Base-by-base conservation (phyloP, 2,113 vertebrate genomes). In the Petrocephalus zakoni region DNA sequence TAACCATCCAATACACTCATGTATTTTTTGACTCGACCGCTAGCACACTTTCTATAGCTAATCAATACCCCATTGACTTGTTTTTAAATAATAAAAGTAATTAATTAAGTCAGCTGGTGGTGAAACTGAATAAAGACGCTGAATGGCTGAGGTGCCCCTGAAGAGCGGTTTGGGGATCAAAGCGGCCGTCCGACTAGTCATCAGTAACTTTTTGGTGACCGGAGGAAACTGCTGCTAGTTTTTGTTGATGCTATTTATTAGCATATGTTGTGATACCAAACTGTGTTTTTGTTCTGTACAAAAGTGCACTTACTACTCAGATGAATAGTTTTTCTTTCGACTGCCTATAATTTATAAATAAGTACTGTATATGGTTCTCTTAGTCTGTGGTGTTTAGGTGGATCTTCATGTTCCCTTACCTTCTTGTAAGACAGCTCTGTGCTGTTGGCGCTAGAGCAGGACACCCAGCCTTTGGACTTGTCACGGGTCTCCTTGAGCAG, bases 371-470 rank as follows among this genome's bases (percentile, higher is more conserved):
- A 1, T 6, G 68, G 29, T 75, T 37, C 4, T 42, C 42, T 78
- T 6, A 78, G 4, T 78, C 34, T 7, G 15, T 11, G 17, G 37
- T 21, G 34, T 17, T 8, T 78, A 42, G 72, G 17, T 37, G 68
- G 29, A 83, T 47, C 78, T 21, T 82, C 19, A 49, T 21, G n/a
- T 42, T 19, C 10, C 58, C 68, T 10, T 91, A 98, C 98, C 98
- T 99, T 99, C 95, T 97, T 99, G 92, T 97, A 99, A 88, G 93
- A 95, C 0, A 99, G 97, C 51, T 99, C 98, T 25, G 97, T 96
- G 91, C 96, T 98, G 87, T 99, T 96, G 0, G 92, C 85, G 92
- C 97, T 98, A 91, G 96, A 95, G 92, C 97, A 97, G 0, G 96
- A 94, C 90, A 99, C 94, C 98, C 98, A 99, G 91, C 96, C 97